Percentiles rank a stretch among this genome's conserved stretches.
phyloP scores from a whole-genome alignment of 2,113 vertebrate species.

The Clarias gariepinus region DNA sequence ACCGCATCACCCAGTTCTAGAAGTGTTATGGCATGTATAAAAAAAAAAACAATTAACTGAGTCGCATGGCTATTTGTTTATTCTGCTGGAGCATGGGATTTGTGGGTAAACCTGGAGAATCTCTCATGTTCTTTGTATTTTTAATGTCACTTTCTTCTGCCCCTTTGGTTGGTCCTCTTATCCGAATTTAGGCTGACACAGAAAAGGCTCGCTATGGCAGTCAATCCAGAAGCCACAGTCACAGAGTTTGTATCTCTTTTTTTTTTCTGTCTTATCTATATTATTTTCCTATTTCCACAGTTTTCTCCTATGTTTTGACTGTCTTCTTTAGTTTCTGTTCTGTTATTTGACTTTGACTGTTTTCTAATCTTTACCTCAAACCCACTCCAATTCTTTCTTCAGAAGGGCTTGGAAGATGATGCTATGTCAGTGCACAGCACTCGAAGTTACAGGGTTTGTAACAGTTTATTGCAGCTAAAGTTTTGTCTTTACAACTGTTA shows the following conservation, averaged over 20 bases:
- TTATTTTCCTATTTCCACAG: constrained; percentile 32
- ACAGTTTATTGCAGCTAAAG: neutral
- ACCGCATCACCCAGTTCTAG: too few relatives aligned
- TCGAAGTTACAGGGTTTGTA: constrained; percentile 78
- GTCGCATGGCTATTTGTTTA: neutral
- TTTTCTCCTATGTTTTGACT: constrained; percentile 49
- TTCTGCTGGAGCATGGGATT: neutral
- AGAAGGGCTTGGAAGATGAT: constrained; percentile 75
- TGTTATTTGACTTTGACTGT: constrained; percentile 41
- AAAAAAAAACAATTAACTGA: neutral
- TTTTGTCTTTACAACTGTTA: neutral
- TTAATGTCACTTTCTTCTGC: neutral
- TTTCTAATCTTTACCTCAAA: constrained; percentile 33
- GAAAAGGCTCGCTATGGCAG: constrained; percentile 85
- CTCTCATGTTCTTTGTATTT: neutral
- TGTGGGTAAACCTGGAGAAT: neutral
- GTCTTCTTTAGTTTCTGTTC: constrained; percentile 39
- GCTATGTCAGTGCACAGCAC: constrained; percentile 67
- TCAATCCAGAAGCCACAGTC: constrained; percentile 74
- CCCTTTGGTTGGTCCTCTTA: constrained; percentile 25
- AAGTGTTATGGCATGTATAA: too few relatives aligned
- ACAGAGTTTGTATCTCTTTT: constrained; percentile 83
- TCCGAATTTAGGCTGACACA: constrained; percentile 84
- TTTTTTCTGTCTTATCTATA: constrained; percentile 10
- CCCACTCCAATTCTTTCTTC: constrained; percentile 60